Conservation (phyloP, 2,888 invertebrate species). For the Heliconius aoede region DNA sequence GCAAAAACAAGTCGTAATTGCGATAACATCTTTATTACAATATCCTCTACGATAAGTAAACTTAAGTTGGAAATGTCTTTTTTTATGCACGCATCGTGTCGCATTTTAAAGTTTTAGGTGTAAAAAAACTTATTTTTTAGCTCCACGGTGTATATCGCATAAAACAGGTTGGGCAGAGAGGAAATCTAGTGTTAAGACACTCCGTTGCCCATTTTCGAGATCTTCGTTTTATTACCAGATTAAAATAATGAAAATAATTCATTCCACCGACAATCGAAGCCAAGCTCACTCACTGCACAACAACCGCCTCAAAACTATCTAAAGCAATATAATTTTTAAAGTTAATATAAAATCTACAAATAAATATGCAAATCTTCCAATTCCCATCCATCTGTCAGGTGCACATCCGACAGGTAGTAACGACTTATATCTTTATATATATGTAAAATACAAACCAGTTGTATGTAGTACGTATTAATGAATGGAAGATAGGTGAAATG, state of each 20-base stretch:
- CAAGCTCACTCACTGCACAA: neutral
- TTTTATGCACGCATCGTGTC: neutral
- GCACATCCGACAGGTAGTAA: slow-evolving; percentile 28
- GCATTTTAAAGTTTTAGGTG: neutral
- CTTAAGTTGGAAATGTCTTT: neutral
- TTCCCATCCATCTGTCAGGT: slow-evolving; percentile 15
- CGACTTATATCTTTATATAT: slow-evolving; percentile 1
- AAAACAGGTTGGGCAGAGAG: neutral
- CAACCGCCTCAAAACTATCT: neutral
- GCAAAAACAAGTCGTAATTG: neutral
- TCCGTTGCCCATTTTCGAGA: neutral
- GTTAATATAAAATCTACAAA: neutral
- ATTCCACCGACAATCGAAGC: neutral
- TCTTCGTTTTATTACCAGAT: neutral
- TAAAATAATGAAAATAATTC: neutral
- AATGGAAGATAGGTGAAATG: slow-evolving; percentile 52
- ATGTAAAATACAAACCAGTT: slow-evolving; percentile 19
- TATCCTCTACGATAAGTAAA: slow-evolving; percentile 7
- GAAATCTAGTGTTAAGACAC: neutral
- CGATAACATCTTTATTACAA: slow-evolving; percentile 13
- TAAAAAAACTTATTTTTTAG: neutral
- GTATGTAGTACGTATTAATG: slow-evolving; percentile 46
- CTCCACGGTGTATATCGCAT: neutral
- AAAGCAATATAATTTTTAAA: neutral
- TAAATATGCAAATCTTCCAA: slow-evolving; percentile 10